A percentile compares a stretch with the other conserved stretches of the same genome.
These are phyloP conservation scores for Hycleus cichorii DNA, from an alignment of 1,140 invertebrate genomes.

Conservation along the genomic window DNA sequence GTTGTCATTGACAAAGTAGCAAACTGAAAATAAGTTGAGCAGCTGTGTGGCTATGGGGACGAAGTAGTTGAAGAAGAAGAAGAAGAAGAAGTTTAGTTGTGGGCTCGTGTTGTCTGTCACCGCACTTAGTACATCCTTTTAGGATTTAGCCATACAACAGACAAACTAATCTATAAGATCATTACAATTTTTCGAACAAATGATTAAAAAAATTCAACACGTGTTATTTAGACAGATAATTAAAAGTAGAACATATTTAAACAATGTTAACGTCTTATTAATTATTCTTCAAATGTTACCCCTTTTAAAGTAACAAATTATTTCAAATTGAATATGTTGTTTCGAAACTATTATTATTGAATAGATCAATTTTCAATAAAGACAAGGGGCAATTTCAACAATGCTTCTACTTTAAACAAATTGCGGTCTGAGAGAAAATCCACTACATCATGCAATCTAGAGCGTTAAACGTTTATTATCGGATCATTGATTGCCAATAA, in stretches of 20 bases:
- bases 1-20: conserved; percentile 34
- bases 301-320: too few species aligned
- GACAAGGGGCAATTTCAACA: neutral
- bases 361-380: neutral
- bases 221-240: too few species aligned
- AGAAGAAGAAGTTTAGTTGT: neutral
- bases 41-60: conserved; percentile 15
- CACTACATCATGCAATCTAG: neutral
- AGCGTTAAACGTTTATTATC: conserved; percentile 25
- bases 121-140: neutral
- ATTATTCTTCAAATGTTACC: too few species aligned
- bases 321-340: too few species aligned
- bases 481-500: conserved; percentile 35
- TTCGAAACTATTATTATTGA: neutral
- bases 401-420: too few species aligned
- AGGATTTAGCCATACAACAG: too few species aligned
- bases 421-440: too few species aligned
- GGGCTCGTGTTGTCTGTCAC: conserved; percentile 26
- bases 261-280: too few species aligned
- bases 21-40: conserved; percentile 33
- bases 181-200: too few species aligned
- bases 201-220: too few species aligned
- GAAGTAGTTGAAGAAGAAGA: neutral
- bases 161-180: too few species aligned
- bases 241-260: too few species aligned